These are phyloP conservation scores for Drosophila lacicola DNA, from an alignment of 2,888 invertebrate genomes.

Conservation along the genomic window DNA sequence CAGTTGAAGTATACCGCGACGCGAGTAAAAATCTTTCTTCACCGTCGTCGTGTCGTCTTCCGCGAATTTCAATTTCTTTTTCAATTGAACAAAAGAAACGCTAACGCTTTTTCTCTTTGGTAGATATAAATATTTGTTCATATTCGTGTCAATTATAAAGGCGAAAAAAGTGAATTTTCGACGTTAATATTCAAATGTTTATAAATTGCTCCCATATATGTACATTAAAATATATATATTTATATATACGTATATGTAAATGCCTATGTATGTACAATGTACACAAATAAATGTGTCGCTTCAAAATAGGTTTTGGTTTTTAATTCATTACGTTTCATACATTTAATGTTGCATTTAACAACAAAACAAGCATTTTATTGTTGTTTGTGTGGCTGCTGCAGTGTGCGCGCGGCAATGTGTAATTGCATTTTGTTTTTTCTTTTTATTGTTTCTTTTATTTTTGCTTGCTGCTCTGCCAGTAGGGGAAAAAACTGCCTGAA, in stretches of 20 bases:
- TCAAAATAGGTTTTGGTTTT: conserved; percentile 31
- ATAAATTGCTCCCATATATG: conserved; percentile 35
- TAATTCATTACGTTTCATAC: conserved; percentile 27
- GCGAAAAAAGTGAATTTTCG: conserved; percentile 22
- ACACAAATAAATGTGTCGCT: conserved; percentile 49
- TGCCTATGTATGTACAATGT: conserved; percentile 23
- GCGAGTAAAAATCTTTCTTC: conserved; percentile 81
- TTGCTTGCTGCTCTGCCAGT: conserved; percentile 55
- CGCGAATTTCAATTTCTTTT: conserved; percentile 71
- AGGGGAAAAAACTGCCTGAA: conserved; percentile 55
- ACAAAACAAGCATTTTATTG: conserved; percentile 34
- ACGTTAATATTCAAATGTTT: conserved; percentile 36
- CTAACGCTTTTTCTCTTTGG: conserved; percentile 46
- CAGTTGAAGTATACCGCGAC: conserved; percentile 82
- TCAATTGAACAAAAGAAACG: conserved; percentile 55
- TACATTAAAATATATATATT: conserved; percentile 13
- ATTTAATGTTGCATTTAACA: conserved; percentile 28
- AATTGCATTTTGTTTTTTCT: conserved; percentile 43
- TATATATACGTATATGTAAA: conserved; percentile 14
- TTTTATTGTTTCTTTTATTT: conserved; percentile 17
- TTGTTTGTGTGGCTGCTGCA: conserved; percentile 41
- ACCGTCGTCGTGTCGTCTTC: conserved; percentile 70
- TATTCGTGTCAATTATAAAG: conserved; percentile 30
- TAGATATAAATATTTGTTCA: conserved; percentile 44
- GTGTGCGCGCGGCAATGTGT: conserved; percentile 46